These are phyloP conservation scores for Manis pentadactyla DNA, from an alignment of 2,797 vertebrate genomes.

Conservation along the genomic window DNA sequence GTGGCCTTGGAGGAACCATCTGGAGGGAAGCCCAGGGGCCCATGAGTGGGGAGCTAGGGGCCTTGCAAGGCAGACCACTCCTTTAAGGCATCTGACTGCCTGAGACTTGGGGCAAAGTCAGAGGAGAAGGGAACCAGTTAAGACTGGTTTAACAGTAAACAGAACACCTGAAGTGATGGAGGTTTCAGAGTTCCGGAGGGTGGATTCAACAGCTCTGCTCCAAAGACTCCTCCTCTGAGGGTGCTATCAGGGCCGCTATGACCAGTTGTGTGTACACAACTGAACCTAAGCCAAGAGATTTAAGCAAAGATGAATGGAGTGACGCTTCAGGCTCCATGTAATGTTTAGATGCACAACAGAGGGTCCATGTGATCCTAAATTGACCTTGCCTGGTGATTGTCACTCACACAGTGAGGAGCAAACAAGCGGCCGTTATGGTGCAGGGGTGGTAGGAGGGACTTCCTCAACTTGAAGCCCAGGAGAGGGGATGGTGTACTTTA, in stretches of 20 bases:
- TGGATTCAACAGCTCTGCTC: not conserved
- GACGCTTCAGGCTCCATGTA: not conserved
- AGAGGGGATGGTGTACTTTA: not conserved
- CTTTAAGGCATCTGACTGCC: not conserved
- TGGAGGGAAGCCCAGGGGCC: not conserved
- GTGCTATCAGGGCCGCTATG: not conserved
- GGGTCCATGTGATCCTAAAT: not conserved
- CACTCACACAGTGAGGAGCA: not conserved
- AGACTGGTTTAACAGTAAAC: not conserved
- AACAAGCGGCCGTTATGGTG: too few relatives aligned
- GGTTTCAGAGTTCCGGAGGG: not conserved
- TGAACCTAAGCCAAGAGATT: not conserved
- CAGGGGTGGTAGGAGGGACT: not conserved
- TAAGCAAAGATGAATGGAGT: not conserved
- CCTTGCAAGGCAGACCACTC: not conserved
- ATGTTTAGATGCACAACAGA: not conserved
- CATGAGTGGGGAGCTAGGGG: not conserved
- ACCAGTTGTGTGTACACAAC: not conserved
- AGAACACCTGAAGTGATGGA: not conserved
- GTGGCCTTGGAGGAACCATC: not conserved
- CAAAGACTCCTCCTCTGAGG: not conserved
- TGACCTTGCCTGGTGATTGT: not conserved
- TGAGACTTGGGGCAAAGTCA: not conserved
- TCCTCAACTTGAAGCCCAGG: not conserved
- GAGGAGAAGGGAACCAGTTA: not conserved